Conservation (phyloP, 2,113 vertebrate species). For the Oenanthe melanoleuca region DNA sequence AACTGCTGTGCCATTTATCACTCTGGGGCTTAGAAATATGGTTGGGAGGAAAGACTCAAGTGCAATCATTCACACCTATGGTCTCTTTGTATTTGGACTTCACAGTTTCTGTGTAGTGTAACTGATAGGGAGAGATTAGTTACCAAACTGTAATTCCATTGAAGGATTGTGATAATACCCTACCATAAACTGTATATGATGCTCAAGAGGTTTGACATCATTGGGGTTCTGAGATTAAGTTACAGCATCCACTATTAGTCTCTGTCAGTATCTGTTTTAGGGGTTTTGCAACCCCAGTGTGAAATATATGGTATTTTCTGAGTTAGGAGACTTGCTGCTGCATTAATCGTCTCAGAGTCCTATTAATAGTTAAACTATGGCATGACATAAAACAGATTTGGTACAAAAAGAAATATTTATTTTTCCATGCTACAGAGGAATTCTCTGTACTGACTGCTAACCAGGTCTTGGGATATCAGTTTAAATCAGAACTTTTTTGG, state of each 20-base stretch:
- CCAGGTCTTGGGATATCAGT: neutral
- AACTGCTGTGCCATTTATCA: slow-evolving; percentile 74
- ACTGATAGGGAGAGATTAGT: slow-evolving; percentile 75
- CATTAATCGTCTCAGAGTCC: neutral
- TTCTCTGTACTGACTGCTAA: neutral
- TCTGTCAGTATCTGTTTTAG: slow-evolving; percentile 52
- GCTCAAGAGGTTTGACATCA: slow-evolving; percentile 71
- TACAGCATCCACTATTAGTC: slow-evolving; percentile 51
- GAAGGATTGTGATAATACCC: slow-evolving; percentile 65
- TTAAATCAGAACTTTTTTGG: neutral
- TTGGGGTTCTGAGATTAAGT: slow-evolving; percentile 62
- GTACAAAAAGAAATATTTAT: slow-evolving; percentile 11
- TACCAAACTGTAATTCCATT: slow-evolving; percentile 73
- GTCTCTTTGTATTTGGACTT: slow-evolving; percentile 64
- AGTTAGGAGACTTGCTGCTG: slow-evolving; percentile 21
- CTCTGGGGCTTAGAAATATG: slow-evolving; percentile 67
- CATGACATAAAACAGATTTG: slow-evolving; percentile 17
- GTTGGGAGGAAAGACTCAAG: slow-evolving; percentile 50
- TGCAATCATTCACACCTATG: slow-evolving; percentile 73
- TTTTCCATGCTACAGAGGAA: neutral
- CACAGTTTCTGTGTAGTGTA: slow-evolving; percentile 71
- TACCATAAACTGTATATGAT: slow-evolving; percentile 58
- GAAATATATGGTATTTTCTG: slow-evolving; percentile 63
- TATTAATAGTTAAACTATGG: neutral
- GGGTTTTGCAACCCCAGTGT: slow-evolving; percentile 49